Base-by-base conservation (phyloP, 2,797 vertebrate species). In the Pipistrellus kuhlii region DNA sequence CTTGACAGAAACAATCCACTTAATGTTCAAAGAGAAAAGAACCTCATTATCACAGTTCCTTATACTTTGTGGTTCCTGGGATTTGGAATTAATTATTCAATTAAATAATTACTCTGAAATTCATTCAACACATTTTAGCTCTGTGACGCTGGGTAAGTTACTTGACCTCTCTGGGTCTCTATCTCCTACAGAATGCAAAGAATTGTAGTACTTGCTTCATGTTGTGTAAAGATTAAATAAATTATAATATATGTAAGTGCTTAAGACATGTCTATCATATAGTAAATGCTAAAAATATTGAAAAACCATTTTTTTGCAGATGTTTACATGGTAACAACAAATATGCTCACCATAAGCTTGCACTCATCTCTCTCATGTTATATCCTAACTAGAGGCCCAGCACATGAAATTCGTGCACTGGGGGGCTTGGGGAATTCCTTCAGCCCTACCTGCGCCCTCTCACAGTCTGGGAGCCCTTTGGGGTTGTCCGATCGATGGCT, bases 1-100 rank as follows among this genome's bases (percentile, higher is more conserved):
- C 66, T 90, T 72, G 88, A 92, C 86, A 88, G 90, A 95, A 95
- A 95, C 83, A 20, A 85, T 66, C n/a, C 53, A 51, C 32, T 46
- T 81, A 25, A 10, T 55, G 53, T 89, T 94, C 93, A 81, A 91
- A 96, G 84, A 93, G 76, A 77, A 94, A 38, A 71, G 78, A 71
- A 27, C 32, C 68, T 13, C 75, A 73, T 48, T 68, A 85, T 66
- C 55, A 84, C 71, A 76, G 72, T 46, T 92, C 68, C 20, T 75
- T 72, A 8, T 20, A 69, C n/a, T 86, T 72, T 1, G 14, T 25
- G 85, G 41, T 89, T 95, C 69, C 21, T 82, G 51, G 88, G 30
- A 62, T 30, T 86, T 81, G 69, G 57, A 57, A 89, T 71, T 46
- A 68, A 66, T 48, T 86, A 85, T 81, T 57, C 64, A 94, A 48